Conservation (phyloP, 2,797 vertebrate genomes). For the Tachyglossus aculeatus region DNA sequence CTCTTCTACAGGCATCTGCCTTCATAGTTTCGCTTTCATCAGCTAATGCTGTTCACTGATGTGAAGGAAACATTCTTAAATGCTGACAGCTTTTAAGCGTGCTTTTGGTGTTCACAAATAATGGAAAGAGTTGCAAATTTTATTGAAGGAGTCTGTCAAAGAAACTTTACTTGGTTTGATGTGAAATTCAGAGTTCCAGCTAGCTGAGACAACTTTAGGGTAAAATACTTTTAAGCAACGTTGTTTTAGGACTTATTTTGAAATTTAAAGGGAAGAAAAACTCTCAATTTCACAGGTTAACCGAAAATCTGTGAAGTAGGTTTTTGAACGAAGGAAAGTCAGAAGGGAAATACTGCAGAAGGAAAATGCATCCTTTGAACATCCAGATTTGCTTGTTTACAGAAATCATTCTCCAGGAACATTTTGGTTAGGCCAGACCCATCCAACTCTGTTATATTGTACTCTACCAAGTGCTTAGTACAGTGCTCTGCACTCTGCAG, state of each 20-base stretch:
- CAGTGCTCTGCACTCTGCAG: no score
- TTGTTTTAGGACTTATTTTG: background rate
- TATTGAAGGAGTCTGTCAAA: background rate
- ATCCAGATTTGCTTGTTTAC: background rate
- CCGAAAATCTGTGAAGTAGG: background rate
- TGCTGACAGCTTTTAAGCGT: conserved; percentile 8
- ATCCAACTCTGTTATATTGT: no score
- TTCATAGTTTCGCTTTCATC: background rate
- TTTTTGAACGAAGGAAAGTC: background rate
- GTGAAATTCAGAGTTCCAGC: background rate
- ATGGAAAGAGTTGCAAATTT: background rate
- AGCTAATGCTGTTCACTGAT: background rate
- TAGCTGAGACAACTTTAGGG: background rate
- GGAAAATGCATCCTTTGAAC: background rate
- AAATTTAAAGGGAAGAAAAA: background rate
- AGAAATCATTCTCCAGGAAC: background rate
- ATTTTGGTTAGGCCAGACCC: no score
- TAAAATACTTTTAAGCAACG: background rate
- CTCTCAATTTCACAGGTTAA: background rate
- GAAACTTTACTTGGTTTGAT: background rate
- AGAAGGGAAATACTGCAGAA: background rate
- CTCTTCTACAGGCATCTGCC: background rate
- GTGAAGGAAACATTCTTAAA: conserved; percentile 7
- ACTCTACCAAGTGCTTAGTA: no score
- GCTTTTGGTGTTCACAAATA: background rate